Percentiles rank a stretch among this genome's conserved stretches.
Conservation (phyloP, 2,797 vertebrate genomes). For the Sylvia borin region DNA sequence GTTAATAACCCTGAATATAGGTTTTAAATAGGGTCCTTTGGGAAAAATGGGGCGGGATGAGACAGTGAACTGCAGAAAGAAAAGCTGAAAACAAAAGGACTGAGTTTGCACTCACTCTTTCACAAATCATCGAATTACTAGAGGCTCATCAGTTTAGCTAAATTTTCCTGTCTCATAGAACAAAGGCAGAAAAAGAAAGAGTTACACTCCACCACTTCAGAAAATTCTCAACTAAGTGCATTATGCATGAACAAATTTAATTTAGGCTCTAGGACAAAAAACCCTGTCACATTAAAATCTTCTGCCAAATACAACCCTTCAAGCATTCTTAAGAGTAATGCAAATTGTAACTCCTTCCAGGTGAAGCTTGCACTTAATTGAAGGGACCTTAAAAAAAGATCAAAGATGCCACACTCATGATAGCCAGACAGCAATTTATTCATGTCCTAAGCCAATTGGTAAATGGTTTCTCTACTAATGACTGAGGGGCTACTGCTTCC, state of each 20-base stretch:
- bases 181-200: background rate
- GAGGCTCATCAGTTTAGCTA: background rate
- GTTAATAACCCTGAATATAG: slow-evolving; percentile 16
- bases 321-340: background rate
- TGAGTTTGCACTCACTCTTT: background rate
- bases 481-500: background rate
- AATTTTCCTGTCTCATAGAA: background rate
- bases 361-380: background rate
- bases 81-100: background rate
- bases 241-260: background rate
- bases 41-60: background rate
- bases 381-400: background rate
- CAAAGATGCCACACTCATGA: background rate
- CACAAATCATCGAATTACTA: background rate
- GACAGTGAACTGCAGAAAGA: background rate
- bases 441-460: background rate
- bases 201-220: background rate
- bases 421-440: background rate
- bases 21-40: background rate
- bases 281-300: background rate
- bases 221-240: background rate
- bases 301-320: background rate
- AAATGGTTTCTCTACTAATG: background rate
- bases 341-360: background rate
- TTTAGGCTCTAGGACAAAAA: background rate